Conservation (phyloP, 2,113 vertebrate genomes). For the Caranx melampygus region DNA sequence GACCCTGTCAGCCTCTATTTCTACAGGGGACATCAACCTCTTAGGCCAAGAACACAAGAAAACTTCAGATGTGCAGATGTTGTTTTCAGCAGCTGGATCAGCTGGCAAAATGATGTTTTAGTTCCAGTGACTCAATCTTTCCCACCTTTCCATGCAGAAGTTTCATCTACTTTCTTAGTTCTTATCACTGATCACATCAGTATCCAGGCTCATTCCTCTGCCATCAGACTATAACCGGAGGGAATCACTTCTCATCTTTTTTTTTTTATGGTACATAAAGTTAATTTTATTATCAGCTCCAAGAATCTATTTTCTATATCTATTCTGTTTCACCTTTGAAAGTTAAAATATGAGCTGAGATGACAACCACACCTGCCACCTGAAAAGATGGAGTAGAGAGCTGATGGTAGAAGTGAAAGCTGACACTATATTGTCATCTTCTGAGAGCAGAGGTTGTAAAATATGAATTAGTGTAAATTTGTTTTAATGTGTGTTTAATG, state of each 20-base stretch:
- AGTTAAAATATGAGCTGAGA: slow-evolving; percentile 7
- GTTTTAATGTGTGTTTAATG: no score
- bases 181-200: neutral
- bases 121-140: neutral
- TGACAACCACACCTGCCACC: neutral
- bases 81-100: neutral
- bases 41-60: slow-evolving; percentile 10
- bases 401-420: slow-evolving; percentile 2
- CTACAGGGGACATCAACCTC: slow-evolving; percentile 3
- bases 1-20: slow-evolving; percentile 18
- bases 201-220: neutral
- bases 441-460: neutral
- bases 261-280: no score
- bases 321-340: neutral
- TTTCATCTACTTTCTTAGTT: neutral
- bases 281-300: neutral
- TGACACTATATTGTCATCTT: neutral
- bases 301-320: no score
- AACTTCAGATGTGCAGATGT: neutral
- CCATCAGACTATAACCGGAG: neutral
- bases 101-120: neutral
- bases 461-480: no score
- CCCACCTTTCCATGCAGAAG: neutral
- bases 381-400: neutral
- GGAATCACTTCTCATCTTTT: no score